Evolutionary conservation across 1,140 invertebrate genomes (phyloP).

Genomic region (Bicyclus anynana): DNA sequence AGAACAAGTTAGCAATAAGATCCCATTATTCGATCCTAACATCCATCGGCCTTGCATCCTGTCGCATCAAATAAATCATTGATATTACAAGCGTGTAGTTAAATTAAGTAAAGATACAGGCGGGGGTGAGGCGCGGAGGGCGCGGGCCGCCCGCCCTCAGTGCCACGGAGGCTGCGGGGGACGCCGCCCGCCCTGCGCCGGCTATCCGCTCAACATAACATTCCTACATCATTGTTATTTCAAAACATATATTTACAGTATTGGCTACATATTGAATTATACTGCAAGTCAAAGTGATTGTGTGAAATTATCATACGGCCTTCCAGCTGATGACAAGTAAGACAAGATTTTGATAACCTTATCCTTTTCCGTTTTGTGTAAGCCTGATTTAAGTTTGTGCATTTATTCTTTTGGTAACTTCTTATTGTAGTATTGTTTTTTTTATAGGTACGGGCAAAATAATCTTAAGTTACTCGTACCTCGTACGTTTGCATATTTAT

Average conservation of each 20-base stretch:
- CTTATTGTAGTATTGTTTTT: neutral
- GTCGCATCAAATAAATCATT: slow-evolving; percentile 32
- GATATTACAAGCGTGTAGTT: slow-evolving; percentile 51
- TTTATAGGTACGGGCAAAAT: no score
- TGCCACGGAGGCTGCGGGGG: slow-evolving; percentile 67
- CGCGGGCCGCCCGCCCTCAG: slow-evolving; percentile 47
- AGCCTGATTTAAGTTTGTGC: neutral
- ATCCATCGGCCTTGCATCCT: slow-evolving; percentile 17
- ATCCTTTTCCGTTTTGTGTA: neutral
- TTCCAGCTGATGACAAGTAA: neutral
- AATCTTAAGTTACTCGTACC: no score
- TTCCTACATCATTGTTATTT: slow-evolving; percentile 17
- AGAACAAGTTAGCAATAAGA: no score
- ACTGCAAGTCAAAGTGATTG: neutral
- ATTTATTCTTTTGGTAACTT: neutral
- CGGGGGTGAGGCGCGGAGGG: slow-evolving; percentile 37
- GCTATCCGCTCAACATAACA: slow-evolving; percentile 8
- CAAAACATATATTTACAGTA: neutral
- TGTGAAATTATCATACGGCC: neutral
- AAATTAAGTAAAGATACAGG: slow-evolving; percentile 64
- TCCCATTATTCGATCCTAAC: no score
- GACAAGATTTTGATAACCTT: neutral
- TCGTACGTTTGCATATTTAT: no score
- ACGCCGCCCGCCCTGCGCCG: slow-evolving; percentile 47
- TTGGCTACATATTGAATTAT: neutral